Base-by-base conservation (phyloP, 2,888 invertebrate genomes). In the Eristalinus aeneus region DNA sequence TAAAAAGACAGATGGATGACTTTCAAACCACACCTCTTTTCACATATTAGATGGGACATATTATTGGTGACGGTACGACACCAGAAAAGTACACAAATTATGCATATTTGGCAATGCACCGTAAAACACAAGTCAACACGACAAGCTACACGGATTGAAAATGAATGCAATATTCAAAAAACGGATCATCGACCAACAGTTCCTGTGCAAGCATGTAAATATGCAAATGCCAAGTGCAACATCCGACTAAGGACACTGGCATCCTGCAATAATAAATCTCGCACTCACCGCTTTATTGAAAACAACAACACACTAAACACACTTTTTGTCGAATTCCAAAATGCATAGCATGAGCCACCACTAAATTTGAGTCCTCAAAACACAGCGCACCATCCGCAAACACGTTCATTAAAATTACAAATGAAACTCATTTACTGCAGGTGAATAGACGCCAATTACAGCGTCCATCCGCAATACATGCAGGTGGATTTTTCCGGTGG, bases 401-500 rank as follows among this genome's bases (percentile, higher is more conserved):
- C 34, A 60, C 56, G 31, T 63, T 63, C 65, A 77, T 77, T 69
- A 69, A 77, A 77, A 77, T 63, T 31, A 69, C 69, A 69, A 69
- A 54, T 63, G 16, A 77, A 56, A 64, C 61, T 58, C 63, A 71
- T 77, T 69, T 69, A 64, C 56, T 39, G 56, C 63, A 69, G 39
- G 69, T 60, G 75, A 67, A 67, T 67, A 67, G 71, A 67, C 54
- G 39, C 67, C 65, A 76, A 72, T 76, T 68, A 65, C n/a, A 46
- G 36, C 61, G 53, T 65, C 60, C 20, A 11, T 20, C 36, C 36
- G 22, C 58, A n/a, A 68, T 32, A 46, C 58, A 73, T 60, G 27
- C 34, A 71, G 4, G 54, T 27, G 8, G 16, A 46, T 46, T 60
- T 58, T 58, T 65, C 64, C 56, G 58, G n/a, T 39, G 56, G 6